phyloP scores from a whole-genome alignment of 2,888 invertebrate species.

The Mythimna pallens region DNA sequence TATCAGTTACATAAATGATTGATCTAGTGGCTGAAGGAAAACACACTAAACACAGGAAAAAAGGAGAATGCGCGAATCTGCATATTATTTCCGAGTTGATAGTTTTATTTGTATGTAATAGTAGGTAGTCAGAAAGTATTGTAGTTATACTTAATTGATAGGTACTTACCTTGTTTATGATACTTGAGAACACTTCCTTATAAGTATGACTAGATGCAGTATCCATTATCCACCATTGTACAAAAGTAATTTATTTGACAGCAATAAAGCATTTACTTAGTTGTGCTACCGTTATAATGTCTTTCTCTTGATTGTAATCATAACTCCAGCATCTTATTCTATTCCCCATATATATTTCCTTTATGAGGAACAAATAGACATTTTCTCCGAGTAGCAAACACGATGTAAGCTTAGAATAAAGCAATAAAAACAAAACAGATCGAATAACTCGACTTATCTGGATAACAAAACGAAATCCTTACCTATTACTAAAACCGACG shows the following conservation, averaged over 20 bases:
- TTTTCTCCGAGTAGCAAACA: conserved; percentile 45
- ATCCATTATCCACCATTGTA: conserved; percentile 52
- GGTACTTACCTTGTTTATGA: conserved; percentile 10
- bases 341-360: conserved; percentile 53
- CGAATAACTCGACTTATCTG: conserved; percentile 67
- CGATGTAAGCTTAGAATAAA: conserved; percentile 38
- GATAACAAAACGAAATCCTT: conserved; percentile 57
- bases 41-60: not conserved
- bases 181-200: conserved; percentile 43
- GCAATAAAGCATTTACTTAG: conserved; percentile 54
- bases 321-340: conserved; percentile 30
- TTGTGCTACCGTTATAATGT: conserved; percentile 48
- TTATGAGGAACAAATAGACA: conserved; percentile 53
- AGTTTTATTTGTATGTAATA: not conserved
- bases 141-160: not conserved
- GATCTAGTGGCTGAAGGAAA: not conserved
- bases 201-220: conserved; percentile 29
- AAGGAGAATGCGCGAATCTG: conserved; percentile 1
- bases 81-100: no score
- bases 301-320: conserved; percentile 60
- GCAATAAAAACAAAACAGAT: conserved; percentile 64
- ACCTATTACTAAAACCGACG: conserved; percentile 25
- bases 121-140: not conserved
- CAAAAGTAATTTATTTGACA: conserved; percentile 62
- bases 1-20: not conserved